Evolutionary conservation across 2,888 invertebrate genomes (phyloP).

Genomic region (Luperina nickerlii): DNA sequence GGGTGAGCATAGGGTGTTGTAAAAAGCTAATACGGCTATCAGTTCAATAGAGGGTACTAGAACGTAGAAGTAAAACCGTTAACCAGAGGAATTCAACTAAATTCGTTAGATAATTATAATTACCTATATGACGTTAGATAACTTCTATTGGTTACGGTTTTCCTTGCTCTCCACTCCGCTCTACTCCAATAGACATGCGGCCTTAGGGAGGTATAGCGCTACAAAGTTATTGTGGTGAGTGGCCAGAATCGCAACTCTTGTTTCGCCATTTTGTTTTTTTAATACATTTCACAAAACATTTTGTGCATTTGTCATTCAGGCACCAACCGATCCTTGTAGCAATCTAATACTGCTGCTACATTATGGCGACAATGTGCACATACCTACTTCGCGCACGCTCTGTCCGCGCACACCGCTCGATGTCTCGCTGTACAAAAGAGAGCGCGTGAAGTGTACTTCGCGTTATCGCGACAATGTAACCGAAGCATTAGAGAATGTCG

Average conservation of each 20-base stretch:
- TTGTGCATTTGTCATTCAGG: background rate
- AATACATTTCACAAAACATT: background rate
- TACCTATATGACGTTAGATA: background rate
- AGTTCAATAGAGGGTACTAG: background rate
- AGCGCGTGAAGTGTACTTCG: background rate
- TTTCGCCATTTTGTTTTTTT: background rate
- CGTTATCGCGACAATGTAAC: background rate
- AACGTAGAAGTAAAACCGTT: background rate
- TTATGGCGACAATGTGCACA: background rate
- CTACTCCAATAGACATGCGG: too few relatives aligned
- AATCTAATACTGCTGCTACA: too few relatives aligned
- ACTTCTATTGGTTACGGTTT: background rate
- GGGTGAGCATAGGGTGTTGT: background rate
- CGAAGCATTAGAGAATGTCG: background rate
- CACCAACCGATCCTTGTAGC: background rate
- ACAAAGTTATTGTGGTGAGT: background rate
- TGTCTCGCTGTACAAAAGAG: background rate
- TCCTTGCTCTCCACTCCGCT: background rate
- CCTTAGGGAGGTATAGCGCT: too few relatives aligned
- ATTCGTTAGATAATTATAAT: background rate
- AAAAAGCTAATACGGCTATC: background rate
- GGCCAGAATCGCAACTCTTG: background rate
- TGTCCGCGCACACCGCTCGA: background rate
- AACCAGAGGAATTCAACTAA: background rate
- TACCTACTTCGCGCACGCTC: background rate